These are phyloP conservation scores for Chitala chitala DNA, from an alignment of 2,113 vertebrate genomes.

Conservation along the genomic window DNA sequence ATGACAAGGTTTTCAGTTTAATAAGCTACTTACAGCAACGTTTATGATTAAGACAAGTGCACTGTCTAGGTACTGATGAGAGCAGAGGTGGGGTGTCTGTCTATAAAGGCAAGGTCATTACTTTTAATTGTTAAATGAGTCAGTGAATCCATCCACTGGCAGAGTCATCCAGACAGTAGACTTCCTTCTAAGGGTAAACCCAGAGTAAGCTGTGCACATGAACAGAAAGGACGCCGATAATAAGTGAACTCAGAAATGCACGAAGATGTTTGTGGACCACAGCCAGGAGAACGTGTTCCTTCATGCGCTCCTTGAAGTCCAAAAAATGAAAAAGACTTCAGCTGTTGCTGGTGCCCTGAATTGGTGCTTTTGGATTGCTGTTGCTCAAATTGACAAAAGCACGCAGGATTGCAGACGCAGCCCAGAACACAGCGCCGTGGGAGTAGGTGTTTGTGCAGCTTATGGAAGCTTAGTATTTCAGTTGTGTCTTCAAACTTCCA, in stretches of 20 bases:
- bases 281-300: not conserved
- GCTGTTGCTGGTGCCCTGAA: too few relatives aligned
- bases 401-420: too few relatives aligned
- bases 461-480: too few relatives aligned
- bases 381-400: too few relatives aligned
- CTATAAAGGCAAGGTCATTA: not conserved
- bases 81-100: not conserved
- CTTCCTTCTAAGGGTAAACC: constrained; percentile 27
- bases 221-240: constrained; percentile 21
- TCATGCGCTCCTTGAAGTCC: not conserved
- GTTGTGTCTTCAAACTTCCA: too few relatives aligned
- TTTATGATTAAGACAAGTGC: too few relatives aligned
- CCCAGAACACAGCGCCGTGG: too few relatives aligned
- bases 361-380: too few relatives aligned
- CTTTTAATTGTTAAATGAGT: not conserved
- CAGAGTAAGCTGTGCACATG: not conserved
- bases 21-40: constrained; percentile 1
- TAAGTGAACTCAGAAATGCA: constrained; percentile 24
- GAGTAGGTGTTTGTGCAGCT: too few relatives aligned
- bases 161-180: constrained; percentile 18
- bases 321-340: too few relatives aligned
- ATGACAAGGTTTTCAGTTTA: constrained; percentile 8
- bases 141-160: constrained; percentile 14
- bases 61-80: too few relatives aligned
- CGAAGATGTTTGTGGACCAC: constrained; percentile 25